Conservation (phyloP, 2,888 invertebrate species). For the Ectemnius continuus region DNA sequence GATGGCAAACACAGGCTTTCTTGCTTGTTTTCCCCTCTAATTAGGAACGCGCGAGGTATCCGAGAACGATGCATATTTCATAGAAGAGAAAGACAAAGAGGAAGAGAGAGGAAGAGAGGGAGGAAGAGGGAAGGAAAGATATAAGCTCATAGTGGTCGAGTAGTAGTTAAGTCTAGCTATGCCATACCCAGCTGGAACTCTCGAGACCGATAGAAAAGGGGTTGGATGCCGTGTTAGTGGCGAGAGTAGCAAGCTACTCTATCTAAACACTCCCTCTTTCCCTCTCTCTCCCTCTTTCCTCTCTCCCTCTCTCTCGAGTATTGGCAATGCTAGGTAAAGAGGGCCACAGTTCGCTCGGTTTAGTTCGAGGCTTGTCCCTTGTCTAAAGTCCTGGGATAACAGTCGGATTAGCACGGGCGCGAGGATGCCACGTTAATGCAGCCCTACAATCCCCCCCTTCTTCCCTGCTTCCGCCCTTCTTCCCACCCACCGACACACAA, state of each 20-base stretch:
- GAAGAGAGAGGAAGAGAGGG: neutral
- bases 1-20: slow-evolving; percentile 44
- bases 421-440: slow-evolving; percentile 61
- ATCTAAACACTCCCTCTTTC: neutral
- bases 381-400: slow-evolving; percentile 64
- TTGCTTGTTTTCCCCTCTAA: slow-evolving; percentile 61
- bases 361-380: slow-evolving; percentile 51
- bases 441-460: neutral
- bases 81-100: slow-evolving; percentile 14
- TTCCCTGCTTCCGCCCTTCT: neutral
- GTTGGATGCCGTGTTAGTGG: slow-evolving; percentile 14
- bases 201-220: slow-evolving; percentile 19
- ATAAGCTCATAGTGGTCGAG: neutral
- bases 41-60: slow-evolving; percentile 51
- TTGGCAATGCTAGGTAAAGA: neutral
- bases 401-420: slow-evolving; percentile 56
- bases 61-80: slow-evolving; percentile 53
- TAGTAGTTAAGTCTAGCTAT: slow-evolving; percentile 23
- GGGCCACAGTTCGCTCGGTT: slow-evolving; percentile 27
- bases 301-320: too few species aligned
- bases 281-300: too few species aligned
- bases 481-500: slow-evolving; percentile 13
- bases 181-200: neutral
- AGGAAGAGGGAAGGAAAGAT: too few species aligned
- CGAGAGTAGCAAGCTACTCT: slow-evolving; percentile 4